Evolutionary conservation across 2,888 invertebrate species (phyloP), one percentile per base, ranked within the genome.

Genomic region (Leptinotarsa peninsularis): DNA sequence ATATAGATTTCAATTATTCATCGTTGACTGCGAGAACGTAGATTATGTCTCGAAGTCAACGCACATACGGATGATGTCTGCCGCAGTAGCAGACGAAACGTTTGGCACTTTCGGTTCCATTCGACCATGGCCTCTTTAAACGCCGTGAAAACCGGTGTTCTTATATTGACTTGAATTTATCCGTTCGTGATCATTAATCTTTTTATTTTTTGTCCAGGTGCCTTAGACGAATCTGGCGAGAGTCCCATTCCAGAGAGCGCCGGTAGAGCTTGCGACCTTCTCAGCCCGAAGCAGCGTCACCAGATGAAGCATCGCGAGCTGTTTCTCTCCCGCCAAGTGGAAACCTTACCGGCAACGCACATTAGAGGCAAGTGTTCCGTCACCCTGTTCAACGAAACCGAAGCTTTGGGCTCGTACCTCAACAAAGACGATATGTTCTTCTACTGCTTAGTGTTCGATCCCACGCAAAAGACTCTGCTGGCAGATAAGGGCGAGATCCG

Each of bases 281-380:
- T 96, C 85, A 92, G 93, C 87, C 92, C 94, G 83, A 96, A 96
- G 89, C 96, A 97, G 89, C 93, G 95, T 86, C 97, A 98, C 90
- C 97, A 98, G 90, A 93, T 98, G 89, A 97, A 97, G 89, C 99
- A 99, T 89, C 93, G 98, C 85, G 99, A 99, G 90, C 91, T 99
- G 87, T 99, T 99, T 91, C 92, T 99, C 82, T 98, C 99, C 69
- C 94, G 99, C 84, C 96, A 96, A 91, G 96, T 98, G 86, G 99
- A 99, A 90, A 98, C 98, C 76, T 91, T 99, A 89, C 98, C 99
- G 78, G 99, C 99, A 83, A 99, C 98, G 78, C 97, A 98, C 91
- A 99, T 99, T 86, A 93, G 99, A 88, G 99, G 98, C 89, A 99
- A 99, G 92, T 99, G 99, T 91, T 95, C 96, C 84, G 99, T 99